A percentile compares a stretch with the other conserved stretches of the same genome.
Evolutionary conservation across 1,140 invertebrate species (phyloP).

Genomic region (Latrodectus geometricus): DNA sequence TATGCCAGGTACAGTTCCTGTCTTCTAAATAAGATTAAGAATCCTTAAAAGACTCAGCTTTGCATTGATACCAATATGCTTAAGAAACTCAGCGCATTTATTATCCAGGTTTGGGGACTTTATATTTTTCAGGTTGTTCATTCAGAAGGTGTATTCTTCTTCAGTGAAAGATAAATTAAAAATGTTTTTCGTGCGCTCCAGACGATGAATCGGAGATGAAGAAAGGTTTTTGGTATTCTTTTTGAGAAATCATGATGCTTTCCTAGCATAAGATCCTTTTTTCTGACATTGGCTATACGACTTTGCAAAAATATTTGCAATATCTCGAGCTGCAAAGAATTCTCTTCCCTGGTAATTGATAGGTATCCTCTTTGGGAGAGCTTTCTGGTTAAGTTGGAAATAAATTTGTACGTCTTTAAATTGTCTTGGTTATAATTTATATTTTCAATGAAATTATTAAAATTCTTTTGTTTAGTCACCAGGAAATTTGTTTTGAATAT

Average conservation of each 20-base stretch:
- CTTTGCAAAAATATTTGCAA: conserved; percentile 15
- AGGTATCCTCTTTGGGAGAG: neutral
- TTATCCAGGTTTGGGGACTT: neutral
- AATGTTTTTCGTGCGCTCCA: neutral
- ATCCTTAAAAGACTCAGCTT: neutral
- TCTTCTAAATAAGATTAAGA: conserved; percentile 14
- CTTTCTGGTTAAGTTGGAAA: neutral
- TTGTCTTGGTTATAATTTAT: conserved; percentile 4
- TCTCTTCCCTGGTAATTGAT: neutral
- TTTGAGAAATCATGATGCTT: conserved; percentile 2
- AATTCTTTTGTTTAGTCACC: neutral
- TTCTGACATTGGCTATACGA: conserved; percentile 7
- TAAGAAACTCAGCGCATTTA: too few species aligned
- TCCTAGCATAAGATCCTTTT: conserved; percentile 18
- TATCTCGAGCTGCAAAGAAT: neutral
- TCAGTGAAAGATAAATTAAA: conserved; percentile 8
- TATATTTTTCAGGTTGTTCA: conserved; percentile 5
- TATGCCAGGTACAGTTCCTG: neutral
- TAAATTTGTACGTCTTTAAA: conserved; percentile 32
- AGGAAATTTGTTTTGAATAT: neutral
- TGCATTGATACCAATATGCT: neutral
- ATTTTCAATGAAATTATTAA: conserved; percentile 2
- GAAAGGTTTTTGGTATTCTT: neutral
- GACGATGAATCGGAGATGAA: neutral
- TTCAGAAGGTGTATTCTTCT: neutral